Evolutionary conservation across 1,140 invertebrate genomes (phyloP).

Genomic region (Caenorhabditis remanei): DNA sequence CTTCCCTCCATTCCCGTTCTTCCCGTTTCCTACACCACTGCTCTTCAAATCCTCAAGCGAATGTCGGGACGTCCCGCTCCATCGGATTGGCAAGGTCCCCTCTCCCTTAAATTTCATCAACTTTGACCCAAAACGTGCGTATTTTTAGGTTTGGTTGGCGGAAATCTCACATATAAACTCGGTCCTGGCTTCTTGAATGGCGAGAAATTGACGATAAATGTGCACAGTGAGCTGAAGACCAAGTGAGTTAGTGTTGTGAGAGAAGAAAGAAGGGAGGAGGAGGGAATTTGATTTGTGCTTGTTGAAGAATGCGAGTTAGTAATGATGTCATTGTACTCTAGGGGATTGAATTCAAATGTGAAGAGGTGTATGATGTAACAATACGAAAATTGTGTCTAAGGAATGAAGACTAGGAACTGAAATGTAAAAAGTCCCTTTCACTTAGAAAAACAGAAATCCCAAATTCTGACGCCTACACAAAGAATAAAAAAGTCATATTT

Average conservation of each 20-base stretch:
- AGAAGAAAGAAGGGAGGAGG: neutral
- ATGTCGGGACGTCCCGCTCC: conserved; percentile 69
- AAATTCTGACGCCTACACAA: neutral
- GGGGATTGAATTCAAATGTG: too few relatives aligned
- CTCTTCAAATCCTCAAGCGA: conserved; percentile 70
- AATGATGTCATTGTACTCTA: conserved; percentile 49
- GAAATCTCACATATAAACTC: conserved; percentile 75
- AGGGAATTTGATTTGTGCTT: conserved; percentile 41
- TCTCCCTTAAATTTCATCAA: neutral
- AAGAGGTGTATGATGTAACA: too few relatives aligned
- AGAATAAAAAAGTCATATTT: neutral
- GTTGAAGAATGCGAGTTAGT: neutral
- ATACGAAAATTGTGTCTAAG: too few relatives aligned
- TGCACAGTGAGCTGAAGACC: conserved; percentile 69
- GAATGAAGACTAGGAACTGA: too few relatives aligned
- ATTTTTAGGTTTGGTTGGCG: conserved; percentile 69
- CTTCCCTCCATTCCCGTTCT: conserved; percentile 75
- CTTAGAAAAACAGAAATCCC: too few relatives aligned
- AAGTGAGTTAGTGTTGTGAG: conserved; percentile 51
- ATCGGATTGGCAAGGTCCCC: conserved; percentile 72
- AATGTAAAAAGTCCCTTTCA: too few relatives aligned
- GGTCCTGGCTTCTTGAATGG: conserved; percentile 68
- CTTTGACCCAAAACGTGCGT: neutral
- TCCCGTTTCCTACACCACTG: conserved; percentile 75
- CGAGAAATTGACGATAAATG: conserved; percentile 69